Evolutionary conservation across 2,888 invertebrate species (phyloP).

Genomic region (Netelia inedita): DNA sequence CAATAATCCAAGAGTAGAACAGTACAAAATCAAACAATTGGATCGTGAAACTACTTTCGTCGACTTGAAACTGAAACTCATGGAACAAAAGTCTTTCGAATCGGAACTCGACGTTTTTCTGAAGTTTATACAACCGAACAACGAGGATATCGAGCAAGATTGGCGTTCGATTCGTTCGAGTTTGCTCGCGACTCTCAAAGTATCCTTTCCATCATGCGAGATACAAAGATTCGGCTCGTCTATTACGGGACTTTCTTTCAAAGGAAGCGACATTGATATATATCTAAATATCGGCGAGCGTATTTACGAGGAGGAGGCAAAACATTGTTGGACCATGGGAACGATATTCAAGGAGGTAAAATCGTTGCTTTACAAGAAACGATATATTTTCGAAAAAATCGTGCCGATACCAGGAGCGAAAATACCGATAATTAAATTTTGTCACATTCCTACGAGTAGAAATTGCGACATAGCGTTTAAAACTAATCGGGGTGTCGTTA

Average conservation of each 20-base stretch:
- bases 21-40: neutral
- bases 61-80: conserved; percentile 74
- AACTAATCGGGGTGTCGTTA: conserved; percentile 89
- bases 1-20: neutral
- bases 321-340: conserved; percentile 69
- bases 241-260: conserved; percentile 89
- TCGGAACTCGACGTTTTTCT: conserved; percentile 76
- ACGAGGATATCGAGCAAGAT: conserved; percentile 72
- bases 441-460: conserved; percentile 87
- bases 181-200: conserved; percentile 74
- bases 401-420: conserved; percentile 90
- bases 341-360: conserved; percentile 83
- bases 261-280: conserved; percentile 91
- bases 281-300: conserved; percentile 86
- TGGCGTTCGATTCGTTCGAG: conserved; percentile 76
- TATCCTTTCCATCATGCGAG: conserved; percentile 78
- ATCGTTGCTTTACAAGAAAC: conserved; percentile 83
- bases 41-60: conserved; percentile 71
- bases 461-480: conserved; percentile 91
- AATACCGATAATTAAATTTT: conserved; percentile 92
- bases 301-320: conserved; percentile 73
- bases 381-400: conserved; percentile 86
- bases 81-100: conserved; percentile 74
- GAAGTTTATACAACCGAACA: conserved; percentile 72
- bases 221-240: conserved; percentile 91